Conservation (phyloP, 2,113 vertebrate species). For the Helogale parvula region DNA sequence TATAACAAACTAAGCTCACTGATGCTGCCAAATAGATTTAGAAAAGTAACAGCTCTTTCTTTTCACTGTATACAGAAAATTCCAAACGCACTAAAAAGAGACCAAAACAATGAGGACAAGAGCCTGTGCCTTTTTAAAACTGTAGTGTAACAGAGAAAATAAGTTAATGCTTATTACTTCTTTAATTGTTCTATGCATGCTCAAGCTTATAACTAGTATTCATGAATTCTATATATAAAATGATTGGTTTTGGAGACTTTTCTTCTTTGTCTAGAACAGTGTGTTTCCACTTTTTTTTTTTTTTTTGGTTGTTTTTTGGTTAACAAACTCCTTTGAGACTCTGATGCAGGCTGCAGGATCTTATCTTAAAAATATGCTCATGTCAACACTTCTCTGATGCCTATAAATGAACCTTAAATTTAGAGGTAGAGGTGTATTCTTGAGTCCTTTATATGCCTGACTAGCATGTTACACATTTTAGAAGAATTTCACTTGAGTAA, state of each 20-base stretch:
- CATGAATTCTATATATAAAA: slow-evolving; percentile 22
- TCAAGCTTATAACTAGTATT: slow-evolving; percentile 43
- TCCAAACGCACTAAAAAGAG: background rate
- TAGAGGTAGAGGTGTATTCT: background rate
- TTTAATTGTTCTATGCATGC: background rate
- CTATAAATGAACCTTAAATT: background rate
- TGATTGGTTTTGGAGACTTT: background rate
- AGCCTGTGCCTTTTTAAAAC: slow-evolving; percentile 15
- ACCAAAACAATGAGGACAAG: background rate
- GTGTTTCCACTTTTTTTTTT: background rate
- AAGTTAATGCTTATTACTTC: background rate
- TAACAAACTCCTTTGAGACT: slow-evolving; percentile 15
- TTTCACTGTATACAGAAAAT: slow-evolving; percentile 10
- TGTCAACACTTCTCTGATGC: background rate
- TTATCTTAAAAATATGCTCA: background rate
- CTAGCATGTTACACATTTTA: background rate
- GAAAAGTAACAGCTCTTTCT: slow-evolving; percentile 8
- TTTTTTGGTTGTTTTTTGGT: background rate
- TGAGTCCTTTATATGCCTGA: background rate
- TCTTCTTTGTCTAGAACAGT: background rate
- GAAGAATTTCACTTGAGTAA: slow-evolving; percentile 17
- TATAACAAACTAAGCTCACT: background rate
- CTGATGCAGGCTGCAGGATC: background rate
- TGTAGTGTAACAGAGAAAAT: slow-evolving; percentile 24
- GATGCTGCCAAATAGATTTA: background rate